phyloP scores from a whole-genome alignment of 2,888 invertebrate genomes.

The Creontiades dilutus region DNA sequence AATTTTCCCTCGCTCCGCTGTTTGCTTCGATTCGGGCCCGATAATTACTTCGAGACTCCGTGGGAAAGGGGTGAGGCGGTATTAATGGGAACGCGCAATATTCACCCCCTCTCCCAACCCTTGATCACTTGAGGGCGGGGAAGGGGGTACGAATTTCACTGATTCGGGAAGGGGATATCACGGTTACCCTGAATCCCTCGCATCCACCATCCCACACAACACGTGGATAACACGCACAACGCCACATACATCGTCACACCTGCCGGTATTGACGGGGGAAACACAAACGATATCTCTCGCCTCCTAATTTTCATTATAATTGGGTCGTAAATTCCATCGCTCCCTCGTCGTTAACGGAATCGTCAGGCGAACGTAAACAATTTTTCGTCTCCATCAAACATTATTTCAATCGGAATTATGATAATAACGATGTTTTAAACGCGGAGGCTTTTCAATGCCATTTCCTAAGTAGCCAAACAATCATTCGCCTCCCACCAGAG shows the following conservation, averaged over 20 bases:
- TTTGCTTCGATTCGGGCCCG: conserved; percentile 25
- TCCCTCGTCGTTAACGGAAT: neutral
- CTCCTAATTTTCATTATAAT: conserved; percentile 19
- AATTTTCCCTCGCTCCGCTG: conserved; percentile 10
- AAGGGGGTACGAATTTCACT: neutral
- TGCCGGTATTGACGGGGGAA: neutral
- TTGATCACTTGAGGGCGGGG: neutral
- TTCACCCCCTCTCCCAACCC: neutral
- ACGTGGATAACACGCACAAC: neutral
- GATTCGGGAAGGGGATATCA: neutral
- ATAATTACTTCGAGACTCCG: conserved; percentile 17
- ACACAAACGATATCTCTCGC: conserved; percentile 5
- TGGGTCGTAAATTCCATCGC: conserved; percentile 3
- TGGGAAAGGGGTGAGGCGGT: neutral
- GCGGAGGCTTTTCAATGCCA: conserved; percentile 30
- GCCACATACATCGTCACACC: neutral
- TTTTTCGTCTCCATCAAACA: neutral
- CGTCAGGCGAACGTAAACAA: neutral
- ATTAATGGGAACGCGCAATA: neutral
- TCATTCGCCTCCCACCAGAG: neutral
- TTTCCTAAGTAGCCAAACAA: conserved; percentile 26
- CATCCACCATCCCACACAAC: neutral
- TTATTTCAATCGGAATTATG: conserved; percentile 9
- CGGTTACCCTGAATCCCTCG: neutral
- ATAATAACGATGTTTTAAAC: neutral